Conservation (phyloP, 2,797 vertebrate species). For the Capromys pilorides region DNA sequence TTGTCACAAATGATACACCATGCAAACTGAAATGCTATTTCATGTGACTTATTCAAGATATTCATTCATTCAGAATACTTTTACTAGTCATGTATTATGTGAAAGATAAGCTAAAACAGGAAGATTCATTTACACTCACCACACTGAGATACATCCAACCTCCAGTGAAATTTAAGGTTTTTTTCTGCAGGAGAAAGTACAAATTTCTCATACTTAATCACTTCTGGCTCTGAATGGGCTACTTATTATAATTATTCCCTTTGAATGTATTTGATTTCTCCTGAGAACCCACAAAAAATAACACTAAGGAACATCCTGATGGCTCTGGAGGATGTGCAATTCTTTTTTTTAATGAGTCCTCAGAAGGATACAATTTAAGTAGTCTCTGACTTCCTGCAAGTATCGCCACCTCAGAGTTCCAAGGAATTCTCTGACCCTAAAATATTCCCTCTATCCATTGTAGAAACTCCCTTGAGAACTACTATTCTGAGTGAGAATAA, state of each 20-base stretch:
- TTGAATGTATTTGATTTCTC: background rate
- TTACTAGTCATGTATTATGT: background rate
- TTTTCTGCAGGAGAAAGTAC: background rate
- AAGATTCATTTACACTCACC: background rate
- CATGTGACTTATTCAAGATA: background rate
- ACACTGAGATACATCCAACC: background rate
- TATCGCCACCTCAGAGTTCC: background rate
- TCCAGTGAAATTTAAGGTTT: background rate
- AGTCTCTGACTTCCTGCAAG: background rate
- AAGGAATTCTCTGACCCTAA: background rate
- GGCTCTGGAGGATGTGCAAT: background rate
- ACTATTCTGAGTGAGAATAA: background rate
- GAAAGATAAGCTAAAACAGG: background rate
- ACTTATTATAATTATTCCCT: background rate
- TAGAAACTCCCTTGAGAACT: background rate
- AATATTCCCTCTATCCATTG: background rate
- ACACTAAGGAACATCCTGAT: background rate
- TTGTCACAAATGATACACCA: background rate
- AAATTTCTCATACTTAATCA: background rate
- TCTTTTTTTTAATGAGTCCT: background rate
- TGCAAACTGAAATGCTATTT: background rate
- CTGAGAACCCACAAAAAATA: background rate
- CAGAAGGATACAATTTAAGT: background rate
- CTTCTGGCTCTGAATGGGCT: background rate
- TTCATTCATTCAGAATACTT: background rate